Percentiles rank a stretch among this genome's conserved stretches.
phyloP scores from a whole-genome alignment of 2,113 vertebrate species.

The Camelus bactrianus region DNA sequence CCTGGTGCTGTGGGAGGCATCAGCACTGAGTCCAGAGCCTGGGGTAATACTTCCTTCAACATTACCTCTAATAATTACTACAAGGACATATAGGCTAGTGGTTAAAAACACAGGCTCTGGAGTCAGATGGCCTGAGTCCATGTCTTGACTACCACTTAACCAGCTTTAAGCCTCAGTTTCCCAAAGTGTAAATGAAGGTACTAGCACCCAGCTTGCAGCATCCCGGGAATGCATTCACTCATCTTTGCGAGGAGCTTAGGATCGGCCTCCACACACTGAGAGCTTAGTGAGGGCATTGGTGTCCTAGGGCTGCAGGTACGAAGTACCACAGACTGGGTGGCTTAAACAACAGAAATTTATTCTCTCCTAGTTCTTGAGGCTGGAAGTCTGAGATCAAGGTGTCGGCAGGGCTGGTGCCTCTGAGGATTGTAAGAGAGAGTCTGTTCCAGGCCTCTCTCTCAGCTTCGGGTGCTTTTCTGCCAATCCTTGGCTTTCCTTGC shows the following conservation, averaged over 20 bases:
- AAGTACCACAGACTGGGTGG: background rate
- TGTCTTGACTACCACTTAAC: background rate
- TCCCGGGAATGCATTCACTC: background rate
- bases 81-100: background rate
- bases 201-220: background rate
- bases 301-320: background rate
- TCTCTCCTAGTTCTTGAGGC: background rate
- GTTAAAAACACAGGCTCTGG: background rate
- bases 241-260: no score
- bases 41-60: background rate
- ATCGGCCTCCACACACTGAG: rapidly evolving
- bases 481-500: background rate
- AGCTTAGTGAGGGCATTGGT: rapidly evolving
- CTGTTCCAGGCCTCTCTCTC: background rate
- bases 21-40: background rate
- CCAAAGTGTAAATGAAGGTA: background rate
- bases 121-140: background rate
- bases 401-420: background rate
- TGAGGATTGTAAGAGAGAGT: background rate
- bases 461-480: background rate
- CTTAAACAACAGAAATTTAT: background rate
- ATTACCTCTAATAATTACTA: rapidly evolving
- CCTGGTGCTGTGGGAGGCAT: background rate
- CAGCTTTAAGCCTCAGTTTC: background rate
- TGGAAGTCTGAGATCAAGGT: background rate